Evolutionary conservation across 2,797 vertebrate genomes (phyloP), one percentile per base, ranked within the genome.

Genomic region (Amphiprion clarkii): DNA sequence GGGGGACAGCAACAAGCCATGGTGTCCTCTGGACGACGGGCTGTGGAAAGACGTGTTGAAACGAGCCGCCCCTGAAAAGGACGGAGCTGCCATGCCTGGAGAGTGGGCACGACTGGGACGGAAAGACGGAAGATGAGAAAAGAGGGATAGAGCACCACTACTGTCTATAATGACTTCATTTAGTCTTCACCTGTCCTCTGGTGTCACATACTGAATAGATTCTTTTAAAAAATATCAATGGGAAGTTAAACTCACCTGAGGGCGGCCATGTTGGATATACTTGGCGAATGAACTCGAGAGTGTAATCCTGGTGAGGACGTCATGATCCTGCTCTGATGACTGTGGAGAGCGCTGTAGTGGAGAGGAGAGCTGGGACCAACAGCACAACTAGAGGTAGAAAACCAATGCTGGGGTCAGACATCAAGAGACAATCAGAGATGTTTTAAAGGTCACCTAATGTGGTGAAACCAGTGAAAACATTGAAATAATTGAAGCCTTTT

Each of bases 261-360:
- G 49, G 97, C 98, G 1, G 98, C 98, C 98, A 99, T 99, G 89
- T 97, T 99, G 77, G 96, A 96, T 82, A 96, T 96, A 91, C 94
- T 97, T 2, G 98, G 97, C 0, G 98, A 99, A 17, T 97, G 97
- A 0, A 95, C 94, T 0, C 97, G 96, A 2, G 98, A 97, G 57
- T 99, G 97, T 31, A 96, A 59, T 46, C 94, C 96, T 2, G 97
- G 97, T 21, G 93, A 93, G 3, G 90, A 89, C 0, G 85, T 89
- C 55, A 91, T 52, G 36, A 87, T 85, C 59, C 97, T 94, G 87
- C 87, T 96, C 89, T 97, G 97, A 84, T 98, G 97, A 76, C 94
- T 96, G 86, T 98, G 97, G 62, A 99, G 89, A 68, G 96, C 95
- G 31, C 95, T 97, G 88, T 96, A 98, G 93, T 98, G 96, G 78